A percentile compares a stretch with the other conserved stretches of the same genome.
Conservation (phyloP, 1,140 invertebrate genomes). For the Panagrolaimus sp. region DNA sequence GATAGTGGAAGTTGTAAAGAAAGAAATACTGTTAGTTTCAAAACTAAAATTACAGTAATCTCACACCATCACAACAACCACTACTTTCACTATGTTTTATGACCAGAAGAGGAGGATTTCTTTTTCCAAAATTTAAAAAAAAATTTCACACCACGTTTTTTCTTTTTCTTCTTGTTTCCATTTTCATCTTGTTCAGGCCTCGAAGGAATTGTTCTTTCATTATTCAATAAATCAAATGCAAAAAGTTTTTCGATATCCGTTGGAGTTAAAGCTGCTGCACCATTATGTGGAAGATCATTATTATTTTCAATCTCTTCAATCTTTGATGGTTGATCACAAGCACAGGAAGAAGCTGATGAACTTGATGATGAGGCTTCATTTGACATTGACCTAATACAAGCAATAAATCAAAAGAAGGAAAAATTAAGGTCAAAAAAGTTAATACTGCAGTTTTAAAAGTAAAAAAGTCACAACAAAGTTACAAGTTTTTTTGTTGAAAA, state of each 20-base stretch:
- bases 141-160: too few relatives aligned
- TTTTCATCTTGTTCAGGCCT: too few relatives aligned
- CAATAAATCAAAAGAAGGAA: background rate
- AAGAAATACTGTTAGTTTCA: too few relatives aligned
- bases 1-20: too few relatives aligned
- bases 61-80: too few relatives aligned
- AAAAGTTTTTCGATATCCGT: conserved; percentile 2
- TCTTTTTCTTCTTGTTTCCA: too few relatives aligned
- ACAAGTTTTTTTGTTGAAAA: background rate
- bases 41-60: too few relatives aligned
- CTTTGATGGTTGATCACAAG: background rate
- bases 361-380: background rate
- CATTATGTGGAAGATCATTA: background rate
- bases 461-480: background rate
- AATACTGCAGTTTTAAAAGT: background rate
- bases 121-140: too few relatives aligned
- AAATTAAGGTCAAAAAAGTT: conserved; percentile 13
- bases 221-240: background rate
- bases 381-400: background rate
- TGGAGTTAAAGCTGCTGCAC: background rate
- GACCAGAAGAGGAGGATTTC: too few relatives aligned
- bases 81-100: too few relatives aligned
- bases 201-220: too few relatives aligned
- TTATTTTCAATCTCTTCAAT: background rate
- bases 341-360: background rate